Conservation (phyloP, 2,888 invertebrate species). For the Ommatoiulus sabulosus region DNA sequence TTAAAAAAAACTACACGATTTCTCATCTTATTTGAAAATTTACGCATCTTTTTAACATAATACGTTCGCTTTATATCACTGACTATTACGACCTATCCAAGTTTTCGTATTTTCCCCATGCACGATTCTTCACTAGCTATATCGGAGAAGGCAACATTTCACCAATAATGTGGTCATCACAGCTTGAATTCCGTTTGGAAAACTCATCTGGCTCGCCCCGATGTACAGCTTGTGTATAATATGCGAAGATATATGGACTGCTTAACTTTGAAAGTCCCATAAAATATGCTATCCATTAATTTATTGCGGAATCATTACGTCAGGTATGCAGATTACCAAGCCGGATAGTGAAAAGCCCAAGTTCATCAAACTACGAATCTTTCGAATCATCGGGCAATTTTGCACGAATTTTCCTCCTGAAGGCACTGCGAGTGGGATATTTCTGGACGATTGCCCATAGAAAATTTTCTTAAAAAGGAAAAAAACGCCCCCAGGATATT, state of each 20-base stretch:
- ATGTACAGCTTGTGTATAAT: background rate
- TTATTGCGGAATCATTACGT: background rate
- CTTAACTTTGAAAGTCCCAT: conserved; percentile 6
- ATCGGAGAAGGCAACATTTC: background rate
- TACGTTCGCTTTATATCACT: background rate
- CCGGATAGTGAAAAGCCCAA: background rate
- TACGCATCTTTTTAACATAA: background rate
- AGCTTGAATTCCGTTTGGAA: conserved; percentile 41
- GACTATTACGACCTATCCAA: background rate
- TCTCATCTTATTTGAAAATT: background rate
- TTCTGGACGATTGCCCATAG: background rate
- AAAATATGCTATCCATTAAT: background rate
- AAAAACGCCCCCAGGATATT: background rate
- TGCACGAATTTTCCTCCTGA: background rate
- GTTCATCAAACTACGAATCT: background rate
- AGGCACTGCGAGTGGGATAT: background rate
- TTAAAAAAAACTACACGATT: background rate
- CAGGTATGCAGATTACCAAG: conserved; percentile 23
- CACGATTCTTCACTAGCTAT: background rate
- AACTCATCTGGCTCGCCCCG: background rate
- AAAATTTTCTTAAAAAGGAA: background rate
- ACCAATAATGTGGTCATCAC: background rate
- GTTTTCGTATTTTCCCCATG: background rate
- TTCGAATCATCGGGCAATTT: background rate
- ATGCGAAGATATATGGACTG: background rate